Evolutionary conservation across 2,113 vertebrate genomes (phyloP).

Genomic region (Phasianus colchicus): DNA sequence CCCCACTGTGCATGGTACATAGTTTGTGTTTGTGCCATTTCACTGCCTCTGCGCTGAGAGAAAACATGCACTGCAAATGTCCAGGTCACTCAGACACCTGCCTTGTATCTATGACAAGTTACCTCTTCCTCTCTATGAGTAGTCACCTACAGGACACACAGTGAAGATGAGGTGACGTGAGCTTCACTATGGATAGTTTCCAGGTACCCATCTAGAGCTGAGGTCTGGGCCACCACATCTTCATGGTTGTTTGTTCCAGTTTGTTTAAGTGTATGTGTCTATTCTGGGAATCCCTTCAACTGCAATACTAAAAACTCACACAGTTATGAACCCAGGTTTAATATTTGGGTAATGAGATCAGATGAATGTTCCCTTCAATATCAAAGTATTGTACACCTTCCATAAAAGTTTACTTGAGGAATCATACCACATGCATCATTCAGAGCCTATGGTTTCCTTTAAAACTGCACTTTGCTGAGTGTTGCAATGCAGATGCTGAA

Average conservation of each 20-base stretch:
- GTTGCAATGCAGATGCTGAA: neutral
- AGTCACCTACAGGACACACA: neutral
- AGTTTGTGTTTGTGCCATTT: neutral
- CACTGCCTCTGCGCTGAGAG: neutral
- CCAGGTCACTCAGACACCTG: neutral
- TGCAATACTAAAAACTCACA: neutral
- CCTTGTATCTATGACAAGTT: neutral
- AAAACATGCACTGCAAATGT: neutral
- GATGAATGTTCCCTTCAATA: neutral
- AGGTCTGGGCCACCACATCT: neutral
- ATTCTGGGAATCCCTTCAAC: neutral
- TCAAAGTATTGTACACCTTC: neutral
- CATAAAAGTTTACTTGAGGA: neutral
- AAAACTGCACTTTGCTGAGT: neutral
- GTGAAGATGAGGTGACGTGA: neutral
- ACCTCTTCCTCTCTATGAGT: neutral
- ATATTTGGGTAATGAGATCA: neutral
- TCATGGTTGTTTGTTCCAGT: neutral
- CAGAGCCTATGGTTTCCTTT: neutral
- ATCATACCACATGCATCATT: neutral
- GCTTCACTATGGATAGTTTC: neutral
- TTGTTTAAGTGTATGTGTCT: neutral
- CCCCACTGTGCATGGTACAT: fast-evolving
- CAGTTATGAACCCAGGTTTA: neutral
- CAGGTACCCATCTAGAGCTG: neutral